Evolutionary conservation across 2,113 vertebrate genomes (phyloP), one percentile per base, ranked within the genome.

Genomic region (Colinus virginianus): DNA sequence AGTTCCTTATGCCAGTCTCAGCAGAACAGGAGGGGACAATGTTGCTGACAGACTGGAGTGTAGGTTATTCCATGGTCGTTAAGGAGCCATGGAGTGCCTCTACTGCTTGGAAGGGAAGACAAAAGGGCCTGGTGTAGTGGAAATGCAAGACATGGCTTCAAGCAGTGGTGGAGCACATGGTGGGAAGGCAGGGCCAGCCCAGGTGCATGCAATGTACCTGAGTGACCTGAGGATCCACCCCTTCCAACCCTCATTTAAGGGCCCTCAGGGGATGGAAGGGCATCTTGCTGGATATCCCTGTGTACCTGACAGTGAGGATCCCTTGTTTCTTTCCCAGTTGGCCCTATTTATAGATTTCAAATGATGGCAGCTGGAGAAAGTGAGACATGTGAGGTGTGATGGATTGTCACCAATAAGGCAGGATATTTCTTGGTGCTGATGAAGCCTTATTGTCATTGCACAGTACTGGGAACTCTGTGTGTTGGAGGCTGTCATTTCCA

Each of bases 331-430:
- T 46, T 92, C 75, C 46, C 58, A 17, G 19, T 1, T 85, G 87
- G 45, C 34, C 48, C 76, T 94, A 77, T 91, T 92, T 84, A 66
- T 92, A 90, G 87, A 66, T 76, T 56, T 79, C 51, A 36, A 63
- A 3, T 74, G 64, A 83, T 96, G 95, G 91, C 95, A 93, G 87
- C 87, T 91, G 93, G 84, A 51, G 42, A 75, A 93, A 75, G 81
- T 75, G 93, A 92, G 94, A 70, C 76, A 81, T 94, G 13, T 83
- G 71, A 87, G 59, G 55, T 30, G 83, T 3, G 90, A 87, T 42
- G 51, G 80, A 43, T 84, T 77, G 56, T 83, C 46, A 61, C 78
- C 1, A 38, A 58, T 45, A 58, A 74, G 75, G 25, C 71, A 77
- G 58, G 26, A 43, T 58, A 86, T 80, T 93, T 93, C 89, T 96